A percentile compares a stretch with the other conserved stretches of the same genome.
phyloP scores from a whole-genome alignment of 2,113 vertebrate species.

The Cairina moschata region DNA sequence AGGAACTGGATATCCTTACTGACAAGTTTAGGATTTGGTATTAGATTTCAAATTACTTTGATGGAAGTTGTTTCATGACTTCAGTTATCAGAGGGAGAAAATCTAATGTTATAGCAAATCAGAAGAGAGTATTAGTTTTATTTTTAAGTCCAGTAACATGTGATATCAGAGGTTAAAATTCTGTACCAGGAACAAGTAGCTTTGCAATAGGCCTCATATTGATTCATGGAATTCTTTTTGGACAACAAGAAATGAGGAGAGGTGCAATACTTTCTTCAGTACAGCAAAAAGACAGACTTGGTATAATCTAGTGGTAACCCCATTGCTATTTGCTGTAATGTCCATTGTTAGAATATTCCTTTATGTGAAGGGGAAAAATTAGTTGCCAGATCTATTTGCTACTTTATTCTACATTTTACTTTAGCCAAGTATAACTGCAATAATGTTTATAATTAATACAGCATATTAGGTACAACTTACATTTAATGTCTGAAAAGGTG shows the following conservation, averaged over 20 bases:
- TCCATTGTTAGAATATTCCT: neutral
- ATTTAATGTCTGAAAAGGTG: neutral
- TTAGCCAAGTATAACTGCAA: neutral
- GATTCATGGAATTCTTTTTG: neutral
- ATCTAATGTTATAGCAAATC: neutral
- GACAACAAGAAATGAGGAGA: neutral
- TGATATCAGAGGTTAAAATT: neutral
- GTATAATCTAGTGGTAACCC: neutral
- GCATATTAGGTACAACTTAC: neutral
- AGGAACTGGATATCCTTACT: neutral
- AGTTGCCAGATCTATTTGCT: neutral
- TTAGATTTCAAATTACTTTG: neutral
- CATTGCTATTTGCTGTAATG: neutral
- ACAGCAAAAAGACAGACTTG: neutral
- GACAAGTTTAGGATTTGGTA: neutral
- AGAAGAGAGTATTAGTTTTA: neutral
- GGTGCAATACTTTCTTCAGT: neutral
- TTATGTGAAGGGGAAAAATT: neutral
- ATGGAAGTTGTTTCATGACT: neutral
- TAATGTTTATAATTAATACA: neutral
- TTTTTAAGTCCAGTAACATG: neutral
- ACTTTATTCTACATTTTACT: neutral
- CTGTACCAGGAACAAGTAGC: neutral
- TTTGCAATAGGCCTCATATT: neutral
- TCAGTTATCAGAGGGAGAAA: neutral